These are phyloP conservation scores for Acanthochromis polyacanthus DNA, from an alignment of 2,113 vertebrate species.

Conservation along the genomic window DNA sequence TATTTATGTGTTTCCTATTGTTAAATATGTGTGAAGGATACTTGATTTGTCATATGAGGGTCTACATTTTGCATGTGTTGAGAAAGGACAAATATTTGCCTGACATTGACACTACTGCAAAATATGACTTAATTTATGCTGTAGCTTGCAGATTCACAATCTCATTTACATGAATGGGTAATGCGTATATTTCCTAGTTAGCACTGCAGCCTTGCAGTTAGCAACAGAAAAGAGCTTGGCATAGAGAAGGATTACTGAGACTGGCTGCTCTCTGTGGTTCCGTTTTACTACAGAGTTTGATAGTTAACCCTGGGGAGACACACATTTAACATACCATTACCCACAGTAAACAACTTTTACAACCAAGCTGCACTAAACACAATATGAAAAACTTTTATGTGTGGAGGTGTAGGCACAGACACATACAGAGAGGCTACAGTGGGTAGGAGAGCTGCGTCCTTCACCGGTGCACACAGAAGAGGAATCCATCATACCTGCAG, in stretches of 20 bases:
- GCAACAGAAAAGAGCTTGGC: conserved; percentile 41
- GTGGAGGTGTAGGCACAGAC: conserved; percentile 15
- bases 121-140: not conserved
- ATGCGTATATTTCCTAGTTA: conserved; percentile 22
- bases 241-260: not conserved
- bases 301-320: conserved; percentile 62
- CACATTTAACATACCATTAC: conserved; percentile 74
- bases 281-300: conserved; percentile 58
- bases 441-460: conserved; percentile 62
- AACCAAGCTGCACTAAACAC: conserved; percentile 39
- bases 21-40: no score
- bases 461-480: conserved; percentile 51
- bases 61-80: no score
- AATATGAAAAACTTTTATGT: conserved; percentile 11
- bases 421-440: conserved; percentile 2
- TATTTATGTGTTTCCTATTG: no score
- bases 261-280: conserved; percentile 38
- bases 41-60: no score
- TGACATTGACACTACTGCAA: not conserved
- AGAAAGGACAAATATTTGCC: not conserved
- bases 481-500: conserved; percentile 76
- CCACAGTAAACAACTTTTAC: conserved; percentile 69
- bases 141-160: not conserved
- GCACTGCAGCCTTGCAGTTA: conserved; percentile 23
- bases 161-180: conserved; percentile 24